These are phyloP conservation scores for Hylia prasina DNA, from an alignment of 2,113 vertebrate species.

Conservation along the genomic window DNA sequence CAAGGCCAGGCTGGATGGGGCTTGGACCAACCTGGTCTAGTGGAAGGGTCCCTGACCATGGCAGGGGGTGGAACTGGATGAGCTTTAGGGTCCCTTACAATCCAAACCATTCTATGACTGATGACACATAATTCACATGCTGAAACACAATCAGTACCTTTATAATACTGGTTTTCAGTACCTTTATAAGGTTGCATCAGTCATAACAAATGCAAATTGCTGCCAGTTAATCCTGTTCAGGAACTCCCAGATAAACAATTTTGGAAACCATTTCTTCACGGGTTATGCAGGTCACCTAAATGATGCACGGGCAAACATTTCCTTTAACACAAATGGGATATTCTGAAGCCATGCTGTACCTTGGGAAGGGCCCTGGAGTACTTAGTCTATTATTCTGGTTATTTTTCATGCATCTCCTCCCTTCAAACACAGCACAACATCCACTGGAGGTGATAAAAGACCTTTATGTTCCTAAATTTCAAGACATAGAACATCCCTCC, in stretches of 20 bases:
- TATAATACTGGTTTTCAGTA: neutral
- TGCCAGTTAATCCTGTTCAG: neutral
- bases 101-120: neutral
- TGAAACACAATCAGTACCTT: neutral
- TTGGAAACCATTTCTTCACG: neutral
- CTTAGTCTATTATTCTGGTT: neutral
- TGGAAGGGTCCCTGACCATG: neutral
- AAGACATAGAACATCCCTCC: rapidly evolving
- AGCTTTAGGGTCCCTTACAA: neutral
- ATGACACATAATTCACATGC: neutral
- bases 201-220: neutral
- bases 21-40: neutral
- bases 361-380: neutral
- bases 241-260: neutral
- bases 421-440: neutral
- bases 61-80: neutral
- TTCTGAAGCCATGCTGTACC: neutral
- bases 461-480: neutral
- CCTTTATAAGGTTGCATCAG: neutral
- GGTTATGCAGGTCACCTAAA: neutral
- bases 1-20: neutral
- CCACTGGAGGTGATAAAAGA: neutral
- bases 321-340: neutral
- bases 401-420: neutral
- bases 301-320: rapidly evolving